These are phyloP conservation scores for Octonoba sinensis DNA, from an alignment of 2,888 invertebrate genomes.

Conservation along the genomic window DNA sequence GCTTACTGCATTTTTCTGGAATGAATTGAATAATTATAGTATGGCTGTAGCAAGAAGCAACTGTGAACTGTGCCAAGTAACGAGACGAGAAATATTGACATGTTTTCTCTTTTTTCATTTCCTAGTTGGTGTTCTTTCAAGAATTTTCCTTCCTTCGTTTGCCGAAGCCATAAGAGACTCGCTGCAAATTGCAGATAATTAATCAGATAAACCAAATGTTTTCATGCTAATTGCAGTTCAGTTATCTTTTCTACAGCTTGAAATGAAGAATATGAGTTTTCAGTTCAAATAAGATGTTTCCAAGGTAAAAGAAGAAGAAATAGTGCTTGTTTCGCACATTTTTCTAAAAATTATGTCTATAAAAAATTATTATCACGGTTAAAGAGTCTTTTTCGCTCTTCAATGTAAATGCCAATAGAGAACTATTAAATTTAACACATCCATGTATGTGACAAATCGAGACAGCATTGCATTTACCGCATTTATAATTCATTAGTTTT, in stretches of 20 bases:
- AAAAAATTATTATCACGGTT: no score
- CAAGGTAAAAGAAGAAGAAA: no score
- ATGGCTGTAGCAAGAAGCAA: constrained; percentile 7
- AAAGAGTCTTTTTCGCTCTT: no score
- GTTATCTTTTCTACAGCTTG: constrained; percentile 14
- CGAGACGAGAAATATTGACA: constrained; percentile 34
- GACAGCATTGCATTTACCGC: no score
- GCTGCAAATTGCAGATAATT: constrained; percentile 37
- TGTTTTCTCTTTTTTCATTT: constrained; percentile 27
- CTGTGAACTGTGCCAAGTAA: constrained; percentile 19
- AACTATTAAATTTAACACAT: no score
- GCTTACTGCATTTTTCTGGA: constrained; percentile 18
- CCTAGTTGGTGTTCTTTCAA: not conserved
- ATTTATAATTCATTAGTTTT: no score
- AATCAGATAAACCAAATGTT: constrained; percentile 47
- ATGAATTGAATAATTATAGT: constrained; percentile 54
- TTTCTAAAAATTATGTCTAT: no score
- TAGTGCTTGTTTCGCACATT: no score
- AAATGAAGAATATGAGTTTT: no score
- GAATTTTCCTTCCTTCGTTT: constrained; percentile 27
- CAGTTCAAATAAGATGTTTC: no score
- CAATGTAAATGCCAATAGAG: no score
- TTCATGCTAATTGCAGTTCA: constrained; percentile 50
- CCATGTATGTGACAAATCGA: no score
- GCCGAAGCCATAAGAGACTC: constrained; percentile 19